A percentile compares a stretch with the other conserved stretches of the same genome.
Evolutionary conservation across 1,140 invertebrate genomes (phyloP).

Genomic region (Drosophila dunni): DNA sequence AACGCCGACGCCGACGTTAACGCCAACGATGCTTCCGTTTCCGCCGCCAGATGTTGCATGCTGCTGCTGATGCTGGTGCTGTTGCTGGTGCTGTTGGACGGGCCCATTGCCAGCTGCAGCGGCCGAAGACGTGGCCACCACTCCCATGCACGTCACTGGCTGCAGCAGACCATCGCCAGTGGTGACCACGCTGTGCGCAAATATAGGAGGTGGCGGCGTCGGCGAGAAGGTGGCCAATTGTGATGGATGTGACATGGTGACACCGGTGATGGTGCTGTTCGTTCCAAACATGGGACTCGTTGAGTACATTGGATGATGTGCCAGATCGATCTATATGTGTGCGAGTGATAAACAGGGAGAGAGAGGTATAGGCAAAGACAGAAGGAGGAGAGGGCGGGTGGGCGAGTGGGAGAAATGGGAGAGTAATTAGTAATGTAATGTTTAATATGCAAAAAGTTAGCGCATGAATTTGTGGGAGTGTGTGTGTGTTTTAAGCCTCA

Average conservation of each 20-base stretch:
- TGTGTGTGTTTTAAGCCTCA: not conserved
- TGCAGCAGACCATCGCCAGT: constrained; percentile 73
- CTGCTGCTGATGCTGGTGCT: constrained; percentile 46
- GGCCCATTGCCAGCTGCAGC: constrained; percentile 42
- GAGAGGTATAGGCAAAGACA: not conserved
- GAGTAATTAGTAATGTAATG: constrained; percentile 33
- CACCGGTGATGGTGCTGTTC: constrained; percentile 82
- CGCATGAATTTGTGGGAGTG: not conserved
- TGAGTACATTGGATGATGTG: constrained; percentile 84
- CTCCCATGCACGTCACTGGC: constrained; percentile 73
- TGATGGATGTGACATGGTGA: constrained; percentile 85
- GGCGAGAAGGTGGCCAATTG: constrained; percentile 83
- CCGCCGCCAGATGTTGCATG: constrained; percentile 34
- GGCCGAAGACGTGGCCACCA: constrained; percentile 74
- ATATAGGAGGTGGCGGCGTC: constrained; percentile 81
- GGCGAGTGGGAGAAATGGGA: not conserved
- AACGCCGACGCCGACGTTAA: constrained; percentile 41
- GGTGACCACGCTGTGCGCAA: constrained; percentile 80
- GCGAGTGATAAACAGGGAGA: not conserved
- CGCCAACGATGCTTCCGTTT: constrained; percentile 64
- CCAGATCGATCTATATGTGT: constrained; percentile 78
- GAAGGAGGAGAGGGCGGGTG: not conserved
- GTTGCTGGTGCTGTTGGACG: constrained; percentile 51
- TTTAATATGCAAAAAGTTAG: constrained; percentile 55
- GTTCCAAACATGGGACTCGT: constrained; percentile 84